Conservation (phyloP, 2,113 vertebrate genomes). For the Epinephelus moara region DNA sequence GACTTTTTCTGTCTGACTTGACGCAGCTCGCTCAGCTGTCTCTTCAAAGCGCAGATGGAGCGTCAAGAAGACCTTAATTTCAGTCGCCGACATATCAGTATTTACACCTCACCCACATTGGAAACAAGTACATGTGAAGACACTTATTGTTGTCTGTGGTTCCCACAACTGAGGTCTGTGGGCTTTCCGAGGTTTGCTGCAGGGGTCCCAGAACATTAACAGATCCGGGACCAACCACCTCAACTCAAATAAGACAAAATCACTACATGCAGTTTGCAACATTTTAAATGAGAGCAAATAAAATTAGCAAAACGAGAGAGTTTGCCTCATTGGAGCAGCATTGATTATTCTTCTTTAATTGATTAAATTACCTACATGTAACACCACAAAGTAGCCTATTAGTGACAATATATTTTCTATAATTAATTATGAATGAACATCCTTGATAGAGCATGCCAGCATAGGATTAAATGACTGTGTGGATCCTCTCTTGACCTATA, state of each 20-base stretch:
- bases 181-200: too few relatives aligned
- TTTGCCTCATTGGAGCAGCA: background rate
- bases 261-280: background rate
- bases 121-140: background rate
- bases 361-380: background rate
- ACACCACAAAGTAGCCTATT: background rate
- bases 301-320: background rate
- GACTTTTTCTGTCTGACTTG: constrained; percentile 6
- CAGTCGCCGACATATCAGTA: constrained; percentile 83
- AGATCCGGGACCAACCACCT: background rate
- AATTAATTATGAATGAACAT: background rate
- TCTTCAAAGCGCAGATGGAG: constrained; percentile 78
- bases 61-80: constrained; percentile 84
- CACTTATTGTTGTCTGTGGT: background rate
- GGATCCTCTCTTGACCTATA: background rate
- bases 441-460: background rate
- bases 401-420: background rate
- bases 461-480: background rate
- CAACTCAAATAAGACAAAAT: background rate
- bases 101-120: constrained; percentile 84
- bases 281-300: background rate
- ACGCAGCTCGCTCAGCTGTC: constrained; percentile 34
- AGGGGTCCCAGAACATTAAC: background rate
- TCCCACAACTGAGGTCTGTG: background rate
- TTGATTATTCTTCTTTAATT: background rate